phyloP scores from a whole-genome alignment of 2,888 invertebrate genomes.

The Tiliacea citrago region DNA sequence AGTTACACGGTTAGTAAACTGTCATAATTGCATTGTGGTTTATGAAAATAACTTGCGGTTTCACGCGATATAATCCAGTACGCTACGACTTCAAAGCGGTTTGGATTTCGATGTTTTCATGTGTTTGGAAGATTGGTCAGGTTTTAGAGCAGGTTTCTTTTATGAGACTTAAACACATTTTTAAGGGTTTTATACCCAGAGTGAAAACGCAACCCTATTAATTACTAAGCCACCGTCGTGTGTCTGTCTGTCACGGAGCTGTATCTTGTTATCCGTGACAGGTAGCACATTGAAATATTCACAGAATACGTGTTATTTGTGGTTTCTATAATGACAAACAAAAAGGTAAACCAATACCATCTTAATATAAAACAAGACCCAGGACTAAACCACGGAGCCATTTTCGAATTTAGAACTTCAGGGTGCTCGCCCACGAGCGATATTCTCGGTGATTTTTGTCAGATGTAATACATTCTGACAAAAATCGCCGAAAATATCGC shows the following conservation, averaged over 20 bases:
- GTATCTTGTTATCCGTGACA: background rate
- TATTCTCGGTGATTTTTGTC: no score
- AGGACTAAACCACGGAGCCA: background rate
- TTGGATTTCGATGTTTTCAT: conserved; percentile 12
- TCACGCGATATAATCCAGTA: conserved; percentile 32
- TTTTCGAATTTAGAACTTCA: background rate
- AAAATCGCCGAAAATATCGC: no score
- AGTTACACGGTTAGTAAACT: conserved; percentile 45
- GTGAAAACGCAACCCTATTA: background rate
- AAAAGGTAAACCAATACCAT: background rate
- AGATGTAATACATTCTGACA: no score
- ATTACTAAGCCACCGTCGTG: background rate
- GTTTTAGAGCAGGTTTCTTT: background rate
- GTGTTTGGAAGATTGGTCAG: background rate
- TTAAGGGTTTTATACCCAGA: background rate
- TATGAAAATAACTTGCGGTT: conserved; percentile 51
- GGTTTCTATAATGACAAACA: background rate
- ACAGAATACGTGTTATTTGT: background rate
- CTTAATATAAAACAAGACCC: background rate
- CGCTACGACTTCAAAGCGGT: conserved; percentile 37
- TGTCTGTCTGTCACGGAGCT: background rate
- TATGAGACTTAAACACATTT: background rate
- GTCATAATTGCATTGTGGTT: conserved; percentile 61
- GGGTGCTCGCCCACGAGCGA: no score
- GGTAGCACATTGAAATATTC: background rate